These are phyloP conservation scores for Notarius quadriscutis DNA, from an alignment of 2,113 vertebrate genomes.

Conservation along the genomic window DNA sequence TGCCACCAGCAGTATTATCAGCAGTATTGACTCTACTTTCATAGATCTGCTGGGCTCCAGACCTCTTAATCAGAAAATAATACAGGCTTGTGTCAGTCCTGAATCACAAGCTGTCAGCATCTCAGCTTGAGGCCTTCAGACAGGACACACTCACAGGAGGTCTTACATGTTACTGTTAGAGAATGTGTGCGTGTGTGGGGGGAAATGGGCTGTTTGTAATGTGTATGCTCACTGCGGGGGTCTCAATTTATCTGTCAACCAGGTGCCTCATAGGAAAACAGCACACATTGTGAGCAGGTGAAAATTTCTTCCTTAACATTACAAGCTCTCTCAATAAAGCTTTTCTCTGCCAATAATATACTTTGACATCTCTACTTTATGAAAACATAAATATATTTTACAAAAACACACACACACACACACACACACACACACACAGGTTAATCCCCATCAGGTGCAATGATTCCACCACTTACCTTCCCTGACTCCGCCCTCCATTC, in stretches of 20 bases:
- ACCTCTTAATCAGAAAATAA: slow-evolving; percentile 41
- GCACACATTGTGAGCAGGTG: background rate
- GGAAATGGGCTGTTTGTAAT: background rate
- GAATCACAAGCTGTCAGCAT: slow-evolving; percentile 43
- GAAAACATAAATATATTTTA: background rate
- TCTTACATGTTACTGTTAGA: slow-evolving; percentile 22
- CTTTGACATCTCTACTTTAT: background rate
- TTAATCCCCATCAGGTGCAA: too few relatives aligned
- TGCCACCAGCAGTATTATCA: background rate
- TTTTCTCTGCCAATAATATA: background rate
- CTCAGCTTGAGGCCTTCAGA: slow-evolving; percentile 14
- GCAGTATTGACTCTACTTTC: slow-evolving; percentile 6
- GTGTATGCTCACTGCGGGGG: slow-evolving; percentile 1
- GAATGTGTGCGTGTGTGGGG: background rate
- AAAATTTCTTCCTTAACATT: slow-evolving; percentile 1
- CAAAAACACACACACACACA: background rate
- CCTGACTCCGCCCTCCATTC: too few relatives aligned
- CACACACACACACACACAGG: too few relatives aligned
- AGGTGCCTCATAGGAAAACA: slow-evolving; percentile 25
- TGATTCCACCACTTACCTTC: too few relatives aligned
- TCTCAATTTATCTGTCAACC: slow-evolving; percentile 2
- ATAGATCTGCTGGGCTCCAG: slow-evolving; percentile 29
- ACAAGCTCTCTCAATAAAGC: background rate
- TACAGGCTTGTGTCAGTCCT: slow-evolving; percentile 30
- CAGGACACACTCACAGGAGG: slow-evolving; percentile 28